A percentile compares a stretch with the other conserved stretches of the same genome.
phyloP scores from a whole-genome alignment of 2,113 vertebrate species.

The Calyptomena viridis region DNA sequence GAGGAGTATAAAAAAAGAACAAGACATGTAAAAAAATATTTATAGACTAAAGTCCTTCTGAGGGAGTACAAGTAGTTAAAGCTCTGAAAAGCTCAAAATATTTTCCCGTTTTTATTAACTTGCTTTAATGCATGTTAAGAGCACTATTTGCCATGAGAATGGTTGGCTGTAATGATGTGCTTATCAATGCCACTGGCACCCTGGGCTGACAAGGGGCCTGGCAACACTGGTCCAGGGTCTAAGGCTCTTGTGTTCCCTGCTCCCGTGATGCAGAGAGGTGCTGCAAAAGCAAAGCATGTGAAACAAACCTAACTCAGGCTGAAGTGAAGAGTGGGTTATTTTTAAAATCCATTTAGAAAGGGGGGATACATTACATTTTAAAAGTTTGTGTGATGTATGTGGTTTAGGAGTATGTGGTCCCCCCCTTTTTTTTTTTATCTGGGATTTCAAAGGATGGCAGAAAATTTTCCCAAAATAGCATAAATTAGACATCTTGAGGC shows the following conservation, averaged over 20 bases:
- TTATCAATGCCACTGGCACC: accelerated
- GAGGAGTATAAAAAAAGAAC: not conserved
- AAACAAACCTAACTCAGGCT: not conserved
- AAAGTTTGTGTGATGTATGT: not conserved
- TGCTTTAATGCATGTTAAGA: not conserved
- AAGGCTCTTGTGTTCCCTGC: not conserved
- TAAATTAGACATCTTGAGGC: not conserved
- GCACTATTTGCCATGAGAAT: not conserved
- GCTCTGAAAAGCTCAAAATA: not conserved
- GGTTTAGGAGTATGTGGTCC: not conserved
- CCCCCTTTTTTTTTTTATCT: too few species aligned
- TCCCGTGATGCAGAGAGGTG: not conserved
- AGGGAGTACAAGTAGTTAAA: not conserved
- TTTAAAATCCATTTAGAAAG: not conserved
- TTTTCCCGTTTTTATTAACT: not conserved
- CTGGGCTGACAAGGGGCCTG: not conserved
- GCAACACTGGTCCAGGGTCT: not conserved
- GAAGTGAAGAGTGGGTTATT: not conserved
- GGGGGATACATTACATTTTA: not conserved
- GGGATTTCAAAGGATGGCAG: not conserved
- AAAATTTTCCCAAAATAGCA: not conserved
- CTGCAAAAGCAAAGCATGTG: not conserved
- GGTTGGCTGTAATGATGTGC: not conserved
- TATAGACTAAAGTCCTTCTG: not conserved
- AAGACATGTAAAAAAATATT: not conserved